A percentile compares a stretch with the other conserved stretches of the same genome.
These are phyloP conservation scores for Scortum barcoo DNA, from an alignment of 2,113 vertebrate genomes.

Conservation along the genomic window DNA sequence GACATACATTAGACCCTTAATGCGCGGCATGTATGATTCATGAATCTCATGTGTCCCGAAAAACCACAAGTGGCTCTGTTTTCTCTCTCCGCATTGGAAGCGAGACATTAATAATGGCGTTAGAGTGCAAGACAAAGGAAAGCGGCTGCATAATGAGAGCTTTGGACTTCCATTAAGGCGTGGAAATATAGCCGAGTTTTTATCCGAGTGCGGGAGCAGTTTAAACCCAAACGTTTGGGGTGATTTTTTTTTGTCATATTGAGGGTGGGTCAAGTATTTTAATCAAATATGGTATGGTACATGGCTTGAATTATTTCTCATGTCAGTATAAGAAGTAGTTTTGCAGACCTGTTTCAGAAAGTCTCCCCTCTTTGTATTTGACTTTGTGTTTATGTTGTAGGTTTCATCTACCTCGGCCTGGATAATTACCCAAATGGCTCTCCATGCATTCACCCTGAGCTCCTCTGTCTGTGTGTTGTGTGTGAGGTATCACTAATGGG, in stretches of 20 bases:
- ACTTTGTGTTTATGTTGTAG: not conserved
- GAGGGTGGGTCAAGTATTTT: not conserved
- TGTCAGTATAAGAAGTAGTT: too few relatives aligned
- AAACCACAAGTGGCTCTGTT: not conserved
- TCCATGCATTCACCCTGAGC: not conserved
- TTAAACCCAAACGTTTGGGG: too few relatives aligned
- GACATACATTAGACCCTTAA: constrained; percentile 54
- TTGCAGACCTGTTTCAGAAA: too few relatives aligned
- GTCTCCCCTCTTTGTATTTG: not conserved
- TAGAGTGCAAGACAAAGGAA: not conserved
- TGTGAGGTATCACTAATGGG: not conserved
- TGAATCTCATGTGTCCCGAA: constrained; percentile 24
- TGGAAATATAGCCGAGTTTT: not conserved
- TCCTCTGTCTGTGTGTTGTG: not conserved
- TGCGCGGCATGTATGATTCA: constrained; percentile 56
- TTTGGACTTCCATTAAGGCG: constrained; percentile 25
- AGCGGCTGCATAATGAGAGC: not conserved
- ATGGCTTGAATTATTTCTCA: too few relatives aligned
- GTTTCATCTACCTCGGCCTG: not conserved
- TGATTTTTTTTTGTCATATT: too few relatives aligned
- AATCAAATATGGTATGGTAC: not conserved
- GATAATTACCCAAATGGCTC: not conserved
- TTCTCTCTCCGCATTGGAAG: not conserved
- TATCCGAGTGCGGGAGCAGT: too few relatives aligned
- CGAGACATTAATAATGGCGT: constrained; percentile 15